Conservation (phyloP, 2,888 invertebrate genomes). For the Charanyca ferruginea region DNA sequence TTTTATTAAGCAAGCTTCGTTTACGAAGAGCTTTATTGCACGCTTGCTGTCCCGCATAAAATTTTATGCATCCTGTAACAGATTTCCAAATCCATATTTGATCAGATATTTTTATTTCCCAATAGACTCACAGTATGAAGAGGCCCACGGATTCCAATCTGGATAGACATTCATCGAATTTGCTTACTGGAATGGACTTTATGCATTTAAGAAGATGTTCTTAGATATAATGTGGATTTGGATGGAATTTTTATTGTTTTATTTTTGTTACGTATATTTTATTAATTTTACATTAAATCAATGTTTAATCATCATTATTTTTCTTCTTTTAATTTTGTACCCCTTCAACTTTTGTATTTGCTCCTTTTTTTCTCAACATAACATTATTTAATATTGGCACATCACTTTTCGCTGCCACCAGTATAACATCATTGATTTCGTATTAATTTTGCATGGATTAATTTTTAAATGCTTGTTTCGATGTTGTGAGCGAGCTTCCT, state of each 20-base stretch:
- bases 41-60: conserved; percentile 51
- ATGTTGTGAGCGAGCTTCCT: not conserved
- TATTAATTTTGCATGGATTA: conserved; percentile 29
- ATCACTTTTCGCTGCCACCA: not conserved
- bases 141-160: conserved; percentile 73
- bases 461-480: not conserved
- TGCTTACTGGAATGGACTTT: conserved; percentile 75
- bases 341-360: conserved; percentile 16
- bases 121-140: conserved; percentile 90
- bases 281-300: conserved; percentile 80
- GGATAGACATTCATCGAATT: conserved; percentile 71
- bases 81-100: conserved; percentile 87
- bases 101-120: conserved; percentile 82
- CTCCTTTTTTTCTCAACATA: conserved; percentile 3
- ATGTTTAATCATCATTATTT: conserved; percentile 79
- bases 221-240: conserved; percentile 83
- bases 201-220: conserved; percentile 85
- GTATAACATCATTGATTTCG: not conserved
- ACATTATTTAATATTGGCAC: conserved; percentile 1
- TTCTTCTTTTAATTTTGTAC: conserved; percentile 59
- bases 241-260: conserved; percentile 79
- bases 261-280: conserved; percentile 70
- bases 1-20: conserved; percentile 30
- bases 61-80: conserved; percentile 52
- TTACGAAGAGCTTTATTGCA: conserved; percentile 51